Evolutionary conservation across 1,140 invertebrate species (phyloP), one percentile per base, ranked within the genome.

Genomic region (Drosophila sturtevanti): DNA sequence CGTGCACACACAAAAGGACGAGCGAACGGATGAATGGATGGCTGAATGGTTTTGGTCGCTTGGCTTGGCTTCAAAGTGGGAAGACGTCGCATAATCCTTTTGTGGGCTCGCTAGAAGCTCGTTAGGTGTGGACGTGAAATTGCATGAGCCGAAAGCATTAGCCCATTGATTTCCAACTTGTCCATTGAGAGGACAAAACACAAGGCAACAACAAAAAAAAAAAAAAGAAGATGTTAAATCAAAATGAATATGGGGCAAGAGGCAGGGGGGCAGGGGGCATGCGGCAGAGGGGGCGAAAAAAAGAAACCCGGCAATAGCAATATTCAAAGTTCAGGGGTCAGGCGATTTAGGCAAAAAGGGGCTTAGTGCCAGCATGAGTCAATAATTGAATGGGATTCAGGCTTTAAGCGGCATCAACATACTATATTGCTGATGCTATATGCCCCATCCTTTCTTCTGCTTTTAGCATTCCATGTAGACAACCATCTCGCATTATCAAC

Each of bases 301-400:
- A 31, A 31, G 7, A 4, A n/a, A n/a, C n/a, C n/a, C n/a, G 27
- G 27, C 27, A 24, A 24, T 1, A 24, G 4, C 24, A 31, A 31
- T 6, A 31, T 4, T 31, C 27, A 31, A 31, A 63, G 44, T 63
- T 61, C 66, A 52, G 63, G 60, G 59, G 73, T 65, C 56, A 48
- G 24, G n/a, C 22, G 37, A 48, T 35, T 66, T 59, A 31, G 68
- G 71, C 68, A 68, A 72, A 48, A 14, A 22, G 54, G 80, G 84
- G 85, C 84, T 89, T 89, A 89, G 77, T 89, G 84, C 84, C 84
- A 89, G 84, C 84, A 75, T 89, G 85, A 89, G 85, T 89, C 84
- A 89, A 87, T 87, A 84, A 87, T 84, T 85, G 81, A 85, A 85
- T 85, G 74, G 56, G 38, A 62, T 44, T 59, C 74, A 63, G n/a